These are phyloP conservation scores for Halcyon malimbica DNA, from an alignment of 2,113 vertebrate genomes.

Conservation along the genomic window DNA sequence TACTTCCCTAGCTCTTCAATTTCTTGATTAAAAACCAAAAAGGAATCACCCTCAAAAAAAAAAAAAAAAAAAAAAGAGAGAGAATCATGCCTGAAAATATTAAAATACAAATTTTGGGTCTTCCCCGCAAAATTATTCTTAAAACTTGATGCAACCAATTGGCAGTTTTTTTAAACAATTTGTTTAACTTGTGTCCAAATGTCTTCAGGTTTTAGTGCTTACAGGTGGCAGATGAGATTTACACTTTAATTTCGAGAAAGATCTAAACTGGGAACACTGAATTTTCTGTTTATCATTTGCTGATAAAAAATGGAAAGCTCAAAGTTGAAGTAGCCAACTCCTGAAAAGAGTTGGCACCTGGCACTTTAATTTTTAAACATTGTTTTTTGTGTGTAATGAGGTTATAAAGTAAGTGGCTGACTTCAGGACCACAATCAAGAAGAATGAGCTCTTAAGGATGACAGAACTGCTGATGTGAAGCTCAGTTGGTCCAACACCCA, in stretches of 20 bases:
- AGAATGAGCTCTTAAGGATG: conserved; percentile 49
- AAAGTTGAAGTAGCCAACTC: conserved; percentile 63
- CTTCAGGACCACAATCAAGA: conserved; percentile 43
- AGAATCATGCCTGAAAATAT: background rate
- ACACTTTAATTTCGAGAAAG: conserved; percentile 65
- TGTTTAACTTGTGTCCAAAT: conserved; percentile 53
- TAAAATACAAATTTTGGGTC: background rate
- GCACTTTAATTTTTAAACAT: conserved; percentile 65
- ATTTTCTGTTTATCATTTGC: conserved; percentile 52
- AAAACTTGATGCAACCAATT: conserved; percentile 16
- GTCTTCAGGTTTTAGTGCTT: conserved; percentile 70
- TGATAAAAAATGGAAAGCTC: conserved; percentile 72
- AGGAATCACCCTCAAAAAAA: accelerated
- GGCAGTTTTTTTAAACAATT: conserved; percentile 33
- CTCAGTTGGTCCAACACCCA: background rate
- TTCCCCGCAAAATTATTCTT: background rate
- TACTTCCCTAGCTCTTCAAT: background rate
- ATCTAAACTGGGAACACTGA: conserved; percentile 63
- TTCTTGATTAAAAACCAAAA: background rate
- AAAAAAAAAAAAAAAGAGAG: background rate
- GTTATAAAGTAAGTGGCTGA: conserved; percentile 43
- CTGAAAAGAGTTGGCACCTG: conserved; percentile 60
- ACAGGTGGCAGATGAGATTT: conserved; percentile 68
- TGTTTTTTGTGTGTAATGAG: background rate
- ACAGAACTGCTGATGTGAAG: conserved; percentile 13